Evolutionary conservation across 1,140 invertebrate species (phyloP).

Genomic region (Procambarus clarkii): DNA sequence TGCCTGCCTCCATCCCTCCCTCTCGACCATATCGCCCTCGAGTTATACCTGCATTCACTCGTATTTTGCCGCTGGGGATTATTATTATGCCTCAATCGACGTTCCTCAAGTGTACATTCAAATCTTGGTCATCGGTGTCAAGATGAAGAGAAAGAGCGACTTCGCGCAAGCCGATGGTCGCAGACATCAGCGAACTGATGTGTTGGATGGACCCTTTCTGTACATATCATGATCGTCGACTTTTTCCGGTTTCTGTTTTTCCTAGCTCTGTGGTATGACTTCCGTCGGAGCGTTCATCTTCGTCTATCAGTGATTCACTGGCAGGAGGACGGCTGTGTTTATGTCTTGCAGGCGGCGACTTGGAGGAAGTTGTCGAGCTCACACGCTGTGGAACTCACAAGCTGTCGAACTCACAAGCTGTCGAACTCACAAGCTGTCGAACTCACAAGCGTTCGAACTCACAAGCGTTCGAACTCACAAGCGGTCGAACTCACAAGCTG

Average conservation of each 20-base stretch:
- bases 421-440: too few species aligned
- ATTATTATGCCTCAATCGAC: constrained; percentile 32
- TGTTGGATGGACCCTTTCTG: neutral
- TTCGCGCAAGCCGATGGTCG: neutral
- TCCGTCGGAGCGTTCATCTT: constrained; percentile 39
- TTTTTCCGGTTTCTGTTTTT: constrained; percentile 16
- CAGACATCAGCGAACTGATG: neutral
- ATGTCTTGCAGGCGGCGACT: neutral
- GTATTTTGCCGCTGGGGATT: constrained; percentile 39
- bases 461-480: too few species aligned
- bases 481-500: too few species aligned
- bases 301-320: constrained; percentile 31
- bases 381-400: too few species aligned
- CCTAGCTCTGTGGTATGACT: neutral
- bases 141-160: constrained; percentile 28
- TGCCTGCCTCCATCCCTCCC: constrained; percentile 10
- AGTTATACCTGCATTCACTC: constrained; percentile 44
- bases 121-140: constrained; percentile 48
- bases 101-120: constrained; percentile 1
- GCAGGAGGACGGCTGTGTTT: constrained; percentile 16
- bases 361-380: neutral
- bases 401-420: too few species aligned
- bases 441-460: too few species aligned
- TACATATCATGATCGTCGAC: constrained; percentile 16
- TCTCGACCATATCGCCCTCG: constrained; percentile 46